phyloP scores from a whole-genome alignment of 2,113 vertebrate genomes.

The Dendrocopos noguchii region DNA sequence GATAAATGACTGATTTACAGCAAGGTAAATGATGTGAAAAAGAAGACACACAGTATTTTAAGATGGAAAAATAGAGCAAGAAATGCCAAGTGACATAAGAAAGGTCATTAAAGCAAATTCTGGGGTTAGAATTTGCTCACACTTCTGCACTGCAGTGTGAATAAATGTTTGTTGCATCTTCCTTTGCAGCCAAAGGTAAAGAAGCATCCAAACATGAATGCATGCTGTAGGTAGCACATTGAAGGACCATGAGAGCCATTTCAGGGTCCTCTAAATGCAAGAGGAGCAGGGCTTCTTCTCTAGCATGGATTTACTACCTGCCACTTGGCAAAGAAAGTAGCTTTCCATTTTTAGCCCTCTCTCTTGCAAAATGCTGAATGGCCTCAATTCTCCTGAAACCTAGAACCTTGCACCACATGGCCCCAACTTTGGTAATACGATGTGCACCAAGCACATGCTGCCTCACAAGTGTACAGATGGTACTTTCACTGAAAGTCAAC shows the following conservation, averaged over 20 bases:
- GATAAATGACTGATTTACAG: not conserved
- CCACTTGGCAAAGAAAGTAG: not conserved
- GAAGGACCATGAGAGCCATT: not conserved
- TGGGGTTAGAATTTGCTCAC: not conserved
- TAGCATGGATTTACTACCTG: not conserved
- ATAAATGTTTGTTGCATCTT: not conserved
- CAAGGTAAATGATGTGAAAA: not conserved
- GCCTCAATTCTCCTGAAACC: conserved; percentile 5
- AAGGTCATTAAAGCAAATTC: not conserved
- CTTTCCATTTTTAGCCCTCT: not conserved
- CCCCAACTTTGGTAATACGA: not conserved
- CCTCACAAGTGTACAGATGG: not conserved
- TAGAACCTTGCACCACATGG: not conserved
- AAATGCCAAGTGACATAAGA: not conserved
- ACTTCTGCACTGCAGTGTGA: not conserved
- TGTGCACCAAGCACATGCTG: not conserved
- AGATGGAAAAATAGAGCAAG: not conserved
- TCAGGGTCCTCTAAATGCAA: not conserved
- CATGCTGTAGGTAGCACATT: not conserved
- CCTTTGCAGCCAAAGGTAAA: not conserved
- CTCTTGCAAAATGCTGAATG: conserved; percentile 1
- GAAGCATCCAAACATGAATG: not conserved
- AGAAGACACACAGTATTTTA: not conserved
- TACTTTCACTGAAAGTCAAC: not conserved
- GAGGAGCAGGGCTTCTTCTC: not conserved